Evolutionary conservation across 2,797 vertebrate genomes (phyloP), one percentile per base, ranked within the genome.

Genomic region (Helicolenus hilgendorfi): DNA sequence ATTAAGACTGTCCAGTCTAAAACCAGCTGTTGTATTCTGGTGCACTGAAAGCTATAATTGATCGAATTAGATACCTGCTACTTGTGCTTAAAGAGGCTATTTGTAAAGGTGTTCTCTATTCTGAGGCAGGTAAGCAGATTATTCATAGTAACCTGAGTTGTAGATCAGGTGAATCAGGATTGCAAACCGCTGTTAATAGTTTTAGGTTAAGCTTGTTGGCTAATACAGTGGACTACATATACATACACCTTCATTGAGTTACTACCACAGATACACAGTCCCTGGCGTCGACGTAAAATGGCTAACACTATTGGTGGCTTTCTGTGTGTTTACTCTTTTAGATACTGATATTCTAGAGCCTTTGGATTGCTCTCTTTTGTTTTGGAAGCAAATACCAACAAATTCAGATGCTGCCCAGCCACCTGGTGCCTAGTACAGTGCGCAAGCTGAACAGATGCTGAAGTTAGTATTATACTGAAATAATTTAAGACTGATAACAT

Each of bases 31-130:
- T 78, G 65, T 33, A 71, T 67, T 85, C 35, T 70, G 33, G 15
- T 24, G 64, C 67, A 35, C 56, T 77, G 26, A 59, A 26, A 13
- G 64, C 41, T 86, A 77, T 80, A 81, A 77, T 68, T 55, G 72
- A 11, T 14, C 4, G 27, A 56, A 45, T 91, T 89, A 83, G 77
- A 71, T 33, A 24, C 58, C 53, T 81, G 15, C 18, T 71, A 74
- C 14, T 69, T 69, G 3, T 59, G 70, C 63, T 72, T 56, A 14
- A 9, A 59, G 69, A 58, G 27, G 75, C 79, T 92, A 79, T 86
- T 87, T 88, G 15, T 84, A 8, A 77, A 71, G 56, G 27, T 77
- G 38, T 36, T 65, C n/a, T 80, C 81, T 91, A 92, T 93, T 49
- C 15, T 49, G 35, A 83, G 65, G 24, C 75, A 22, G 27, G 56